Percentiles rank a stretch among this genome's conserved stretches.
Conservation (phyloP, 1,140 invertebrate genomes). For the Galleria mellonella region DNA sequence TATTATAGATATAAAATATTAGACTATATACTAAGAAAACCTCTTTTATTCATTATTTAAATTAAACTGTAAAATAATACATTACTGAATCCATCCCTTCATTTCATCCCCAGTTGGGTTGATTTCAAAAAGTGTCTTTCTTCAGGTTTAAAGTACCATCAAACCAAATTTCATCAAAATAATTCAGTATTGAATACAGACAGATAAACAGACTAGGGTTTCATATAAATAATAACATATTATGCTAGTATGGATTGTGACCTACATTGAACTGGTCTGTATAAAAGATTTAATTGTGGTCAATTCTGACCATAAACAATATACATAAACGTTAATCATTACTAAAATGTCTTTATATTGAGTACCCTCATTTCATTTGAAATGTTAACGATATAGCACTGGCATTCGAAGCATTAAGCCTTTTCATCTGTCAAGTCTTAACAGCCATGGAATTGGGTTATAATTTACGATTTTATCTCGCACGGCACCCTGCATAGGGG, state of each 20-base stretch:
- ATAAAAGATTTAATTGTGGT: neutral
- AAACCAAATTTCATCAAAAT: no score
- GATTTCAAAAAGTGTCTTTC: no score
- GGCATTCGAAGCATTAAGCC: constrained; percentile 46
- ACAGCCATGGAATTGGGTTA: constrained; percentile 70
- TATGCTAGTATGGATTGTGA: neutral
- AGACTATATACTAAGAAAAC: no score
- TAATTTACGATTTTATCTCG: constrained; percentile 73
- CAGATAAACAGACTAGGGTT: no score
- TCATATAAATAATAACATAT: no score
- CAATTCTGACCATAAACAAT: constrained; percentile 15
- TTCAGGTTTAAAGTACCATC: no score
- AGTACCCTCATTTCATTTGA: constrained; percentile 59
- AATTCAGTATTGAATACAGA: no score
- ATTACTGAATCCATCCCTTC: no score
- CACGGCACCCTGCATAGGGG: constrained; percentile 58
- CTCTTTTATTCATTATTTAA: no score
- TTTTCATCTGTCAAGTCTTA: constrained; percentile 73
- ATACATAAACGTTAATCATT: constrained; percentile 36
- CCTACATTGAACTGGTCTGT: constrained; percentile 3
- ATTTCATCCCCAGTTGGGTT: no score
- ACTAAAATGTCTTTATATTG: constrained; percentile 39
- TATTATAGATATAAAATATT: no score
- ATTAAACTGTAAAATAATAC: no score
- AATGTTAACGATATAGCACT: constrained; percentile 58